A percentile compares a stretch with the other conserved stretches of the same genome.
phyloP scores from a whole-genome alignment of 2,888 invertebrate genomes.

The Callimorpha dominula region DNA sequence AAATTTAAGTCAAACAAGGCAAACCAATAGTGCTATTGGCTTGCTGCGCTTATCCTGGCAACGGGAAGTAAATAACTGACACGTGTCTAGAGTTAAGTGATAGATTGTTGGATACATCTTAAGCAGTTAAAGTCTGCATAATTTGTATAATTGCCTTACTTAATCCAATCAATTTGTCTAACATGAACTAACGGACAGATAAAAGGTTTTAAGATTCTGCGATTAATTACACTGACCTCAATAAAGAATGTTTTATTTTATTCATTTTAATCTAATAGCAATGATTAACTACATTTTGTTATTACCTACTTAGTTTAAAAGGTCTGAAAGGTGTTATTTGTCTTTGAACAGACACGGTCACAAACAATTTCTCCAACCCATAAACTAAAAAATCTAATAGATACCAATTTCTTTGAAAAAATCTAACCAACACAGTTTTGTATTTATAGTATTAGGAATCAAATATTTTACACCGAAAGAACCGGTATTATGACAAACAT shows the following conservation, averaged over 20 bases:
- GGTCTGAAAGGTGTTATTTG: background rate
- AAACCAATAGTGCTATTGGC: too few relatives aligned
- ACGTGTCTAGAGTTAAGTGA: background rate
- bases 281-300: background rate
- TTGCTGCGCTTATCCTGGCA: too few relatives aligned
- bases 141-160: conserved; percentile 23
- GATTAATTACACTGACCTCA: conserved; percentile 42
- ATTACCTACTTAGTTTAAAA: background rate
- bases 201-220: background rate
- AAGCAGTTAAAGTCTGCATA: background rate
- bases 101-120: background rate
- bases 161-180: conserved; percentile 31
- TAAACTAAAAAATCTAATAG: background rate
- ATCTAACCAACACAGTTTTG: too few relatives aligned
- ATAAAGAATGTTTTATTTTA: conserved; percentile 14
- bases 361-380: too few relatives aligned
- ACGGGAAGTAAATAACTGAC: too few relatives aligned
- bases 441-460: too few relatives aligned
- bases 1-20: too few relatives aligned
- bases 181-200: conserved; percentile 16
- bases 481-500: too few relatives aligned
- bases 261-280: background rate
- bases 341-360: too few relatives aligned
- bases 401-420: too few relatives aligned
- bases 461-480: too few relatives aligned